Conservation (phyloP, 2,888 invertebrate species). For the Uropetala carovei region DNA sequence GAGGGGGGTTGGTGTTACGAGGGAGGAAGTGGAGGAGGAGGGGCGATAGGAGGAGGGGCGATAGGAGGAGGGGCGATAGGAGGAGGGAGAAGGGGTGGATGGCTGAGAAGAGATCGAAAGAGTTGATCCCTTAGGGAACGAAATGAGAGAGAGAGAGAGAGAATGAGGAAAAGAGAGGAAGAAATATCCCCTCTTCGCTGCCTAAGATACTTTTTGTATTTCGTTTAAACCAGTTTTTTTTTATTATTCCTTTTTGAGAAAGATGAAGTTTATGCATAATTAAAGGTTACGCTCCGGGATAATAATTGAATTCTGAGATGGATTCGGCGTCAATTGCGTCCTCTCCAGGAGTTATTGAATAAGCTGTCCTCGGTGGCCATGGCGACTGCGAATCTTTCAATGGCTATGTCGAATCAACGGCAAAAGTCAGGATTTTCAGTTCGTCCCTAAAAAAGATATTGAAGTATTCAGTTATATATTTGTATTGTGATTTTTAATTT, state of each 20-base stretch:
- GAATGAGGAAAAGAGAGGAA: not conserved
- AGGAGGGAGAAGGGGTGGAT: not conserved
- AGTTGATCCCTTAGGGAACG: constrained; percentile 56
- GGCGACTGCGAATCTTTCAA: not conserved
- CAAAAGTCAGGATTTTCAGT: no score
- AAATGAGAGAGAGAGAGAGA: not conserved
- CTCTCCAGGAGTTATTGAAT: constrained; percentile 53
- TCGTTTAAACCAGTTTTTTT: constrained; percentile 47
- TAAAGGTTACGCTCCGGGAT: constrained; percentile 53
- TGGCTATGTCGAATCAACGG: not conserved
- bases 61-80: no score
- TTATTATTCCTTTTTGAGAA: constrained; percentile 39
- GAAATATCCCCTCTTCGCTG: constrained; percentile 41
- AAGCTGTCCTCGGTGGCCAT: constrained; percentile 17
- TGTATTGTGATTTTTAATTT: no score
- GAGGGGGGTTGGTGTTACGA: not conserved
- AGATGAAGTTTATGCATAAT: constrained; percentile 64
- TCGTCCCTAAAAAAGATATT: no score
- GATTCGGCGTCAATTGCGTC: constrained; percentile 56
- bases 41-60: not conserved
- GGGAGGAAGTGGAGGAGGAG: not conserved
- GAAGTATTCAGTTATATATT: no score
- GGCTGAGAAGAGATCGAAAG: constrained; percentile 33
- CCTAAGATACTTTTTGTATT: constrained; percentile 62
- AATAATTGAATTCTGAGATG: constrained; percentile 54